phyloP scores from a whole-genome alignment of 2,888 invertebrate species.

The Periphyllus acericola region DNA sequence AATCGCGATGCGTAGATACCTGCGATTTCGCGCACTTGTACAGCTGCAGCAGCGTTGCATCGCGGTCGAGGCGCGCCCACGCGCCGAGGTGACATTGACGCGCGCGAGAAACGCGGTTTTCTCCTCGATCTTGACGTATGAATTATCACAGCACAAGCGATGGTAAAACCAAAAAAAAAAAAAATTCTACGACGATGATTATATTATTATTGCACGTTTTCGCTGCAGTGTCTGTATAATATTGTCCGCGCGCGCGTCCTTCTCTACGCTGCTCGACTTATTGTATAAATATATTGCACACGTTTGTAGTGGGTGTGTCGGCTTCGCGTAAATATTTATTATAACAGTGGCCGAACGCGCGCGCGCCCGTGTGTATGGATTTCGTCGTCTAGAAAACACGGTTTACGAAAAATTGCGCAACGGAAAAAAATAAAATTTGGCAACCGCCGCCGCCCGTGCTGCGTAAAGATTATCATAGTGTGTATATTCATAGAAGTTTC shows the following conservation, averaged over 20 bases:
- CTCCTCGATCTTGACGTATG: background rate
- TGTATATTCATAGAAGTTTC: slow-evolving; percentile 42
- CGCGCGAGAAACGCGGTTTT: background rate
- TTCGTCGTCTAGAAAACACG: background rate
- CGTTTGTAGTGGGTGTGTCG: background rate
- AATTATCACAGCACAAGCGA: too few relatives aligned
- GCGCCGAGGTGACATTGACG: background rate
- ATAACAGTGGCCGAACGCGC: background rate
- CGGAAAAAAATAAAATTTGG: slow-evolving; percentile 33
- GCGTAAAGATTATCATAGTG: background rate
- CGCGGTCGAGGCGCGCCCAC: background rate
- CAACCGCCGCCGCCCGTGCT: background rate
- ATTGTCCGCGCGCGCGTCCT: too few relatives aligned
- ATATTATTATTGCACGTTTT: background rate
- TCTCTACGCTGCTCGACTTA: background rate
- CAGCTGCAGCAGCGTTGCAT: too few relatives aligned
- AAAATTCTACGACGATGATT: too few relatives aligned
- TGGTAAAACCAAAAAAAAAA: too few relatives aligned
- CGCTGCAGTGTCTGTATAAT: too few relatives aligned
- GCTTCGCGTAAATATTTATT: slow-evolving; percentile 12
- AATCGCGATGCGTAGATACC: too few relatives aligned
- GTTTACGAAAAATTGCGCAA: slow-evolving; percentile 53
- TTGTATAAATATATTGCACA: background rate
- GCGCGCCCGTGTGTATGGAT: background rate
- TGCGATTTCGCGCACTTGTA: too few relatives aligned